Percentiles rank a stretch among this genome's conserved stretches.
phyloP scores from a whole-genome alignment of 2,888 invertebrate genomes.

The Phania funesta region DNA sequence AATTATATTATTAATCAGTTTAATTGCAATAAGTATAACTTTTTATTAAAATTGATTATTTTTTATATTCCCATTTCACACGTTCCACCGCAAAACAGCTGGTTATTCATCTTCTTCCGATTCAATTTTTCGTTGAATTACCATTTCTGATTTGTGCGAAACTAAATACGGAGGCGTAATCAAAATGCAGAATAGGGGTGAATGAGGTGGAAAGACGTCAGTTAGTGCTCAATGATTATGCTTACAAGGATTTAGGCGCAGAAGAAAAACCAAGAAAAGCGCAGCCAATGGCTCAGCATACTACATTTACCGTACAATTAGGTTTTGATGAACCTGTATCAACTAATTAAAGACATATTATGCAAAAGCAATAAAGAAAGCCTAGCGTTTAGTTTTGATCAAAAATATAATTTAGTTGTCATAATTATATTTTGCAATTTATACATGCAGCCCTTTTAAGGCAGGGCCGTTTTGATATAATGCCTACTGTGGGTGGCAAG shows the following conservation, averaged over 20 bases:
- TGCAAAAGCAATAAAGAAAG: slow-evolving; percentile 73
- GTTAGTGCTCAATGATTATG: slow-evolving; percentile 73
- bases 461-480: slow-evolving; percentile 96
- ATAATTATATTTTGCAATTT: slow-evolving; percentile 96
- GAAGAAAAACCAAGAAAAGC: slow-evolving; percentile 39
- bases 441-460: slow-evolving; percentile 94
- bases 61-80: too few relatives aligned
- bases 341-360: too few relatives aligned
- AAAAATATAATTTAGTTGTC: slow-evolving; percentile 91
- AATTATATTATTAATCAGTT: too few relatives aligned
- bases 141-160: too few relatives aligned
- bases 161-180: too few relatives aligned
- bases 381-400: slow-evolving; percentile 91
- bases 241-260: slow-evolving; percentile 75
- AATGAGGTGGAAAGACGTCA: slow-evolving; percentile 73
- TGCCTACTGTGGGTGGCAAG: slow-evolving; percentile 99
- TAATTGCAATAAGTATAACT: too few relatives aligned
- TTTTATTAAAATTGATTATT: too few relatives aligned
- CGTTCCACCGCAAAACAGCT: too few relatives aligned
- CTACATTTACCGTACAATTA: slow-evolving; percentile 36
- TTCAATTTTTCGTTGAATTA: too few relatives aligned
- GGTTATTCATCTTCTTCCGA: too few relatives aligned
- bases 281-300: slow-evolving; percentile 56
- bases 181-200: too few relatives aligned
- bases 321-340: slow-evolving; percentile 81